Base-by-base conservation (phyloP, 2,888 invertebrate genomes). In the Phymatocera aterrima region DNA sequence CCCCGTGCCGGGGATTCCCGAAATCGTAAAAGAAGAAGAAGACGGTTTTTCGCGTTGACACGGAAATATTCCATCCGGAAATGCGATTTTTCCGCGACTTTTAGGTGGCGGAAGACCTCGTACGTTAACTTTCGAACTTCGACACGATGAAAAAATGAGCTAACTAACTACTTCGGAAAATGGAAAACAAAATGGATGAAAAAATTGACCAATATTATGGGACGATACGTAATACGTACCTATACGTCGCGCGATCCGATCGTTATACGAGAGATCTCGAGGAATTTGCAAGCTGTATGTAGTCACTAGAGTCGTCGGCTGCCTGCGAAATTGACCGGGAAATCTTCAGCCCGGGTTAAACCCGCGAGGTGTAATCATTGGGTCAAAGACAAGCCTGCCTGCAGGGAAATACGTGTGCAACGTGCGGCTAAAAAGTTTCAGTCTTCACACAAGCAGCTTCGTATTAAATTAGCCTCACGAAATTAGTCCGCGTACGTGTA, bases 241-340 rank as follows among this genome's bases (percentile, higher is more conserved):
- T 21, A 21, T 4, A 18, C 51, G 18, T 5, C 12, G 18, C 10
- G 6, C 10, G 10, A 21, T 51, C 21, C n/a, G n/a, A n/a, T n/a
- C n/a, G n/a, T n/a, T n/a, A n/a, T n/a, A n/a, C n/a, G n/a, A 21
- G 24, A 64, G n/a, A 34, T 37, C 61, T 64, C 37, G 10, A 37
- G 61, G 37, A 64, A 64, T 64, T 64, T 46, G 68, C 24, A 68
- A 68, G 43, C 68, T 68, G 68, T 46, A 68, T n/a, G n/a, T n/a
- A n/a, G n/a, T n/a, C n/a, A n/a, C n/a, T n/a, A n/a, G n/a, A n/a
- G 46, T 68, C 68, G 46, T 6, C 8, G 43, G 24, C 46, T 15
- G n/a, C 68, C 28, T 8, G 68, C 31, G 28, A 64, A 64, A 64
- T 34, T 34, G 18, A 24, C 68, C 24, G 34, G 21, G 10, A 34